These are phyloP conservation scores for Heliopora coerulea DNA, from an alignment of 92 coral and sea anemone genomes.

Conservation along the genomic window DNA sequence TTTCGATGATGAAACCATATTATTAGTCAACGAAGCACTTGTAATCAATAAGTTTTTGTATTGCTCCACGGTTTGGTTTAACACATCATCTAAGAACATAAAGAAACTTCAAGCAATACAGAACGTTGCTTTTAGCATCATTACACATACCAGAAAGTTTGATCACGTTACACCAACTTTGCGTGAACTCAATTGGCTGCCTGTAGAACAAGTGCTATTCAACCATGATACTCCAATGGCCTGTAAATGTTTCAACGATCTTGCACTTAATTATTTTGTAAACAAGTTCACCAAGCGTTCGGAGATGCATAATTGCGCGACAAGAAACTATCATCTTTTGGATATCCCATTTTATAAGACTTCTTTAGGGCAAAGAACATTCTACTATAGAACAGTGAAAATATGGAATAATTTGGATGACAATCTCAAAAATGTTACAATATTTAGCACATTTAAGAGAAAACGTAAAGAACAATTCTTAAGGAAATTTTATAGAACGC, in stretches of 20 bases:
- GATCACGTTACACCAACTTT: conserved; percentile 38
- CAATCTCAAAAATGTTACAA: conserved; percentile 16
- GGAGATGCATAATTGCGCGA: conserved; percentile 28
- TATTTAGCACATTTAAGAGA: conserved; percentile 16
- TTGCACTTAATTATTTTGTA: conserved; percentile 34
- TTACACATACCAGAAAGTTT: conserved; percentile 40
- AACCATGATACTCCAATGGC: conserved; percentile 42
- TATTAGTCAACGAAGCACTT: conserved; percentile 26
- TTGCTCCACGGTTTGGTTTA: conserved; percentile 49
- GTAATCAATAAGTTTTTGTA: conserved; percentile 41
- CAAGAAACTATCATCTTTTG: conserved; percentile 28
- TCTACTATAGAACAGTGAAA: conserved; percentile 29
- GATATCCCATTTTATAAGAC: conserved; percentile 34
- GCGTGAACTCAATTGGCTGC: conserved; percentile 49
- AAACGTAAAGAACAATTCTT: conserved; percentile 2
- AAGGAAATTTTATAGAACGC: background rate
- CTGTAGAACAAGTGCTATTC: conserved; percentile 26
- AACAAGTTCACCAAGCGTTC: conserved; percentile 30
- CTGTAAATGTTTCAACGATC: conserved; percentile 38
- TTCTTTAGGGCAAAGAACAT: conserved; percentile 37
- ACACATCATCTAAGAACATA: conserved; percentile 20
- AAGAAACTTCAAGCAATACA: conserved; percentile 43
- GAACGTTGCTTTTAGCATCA: conserved; percentile 36
- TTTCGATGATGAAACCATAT: background rate
- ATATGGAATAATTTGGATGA: conserved; percentile 39